Conservation (phyloP, 1,140 invertebrate genomes). For the Heterodera carotae region DNA sequence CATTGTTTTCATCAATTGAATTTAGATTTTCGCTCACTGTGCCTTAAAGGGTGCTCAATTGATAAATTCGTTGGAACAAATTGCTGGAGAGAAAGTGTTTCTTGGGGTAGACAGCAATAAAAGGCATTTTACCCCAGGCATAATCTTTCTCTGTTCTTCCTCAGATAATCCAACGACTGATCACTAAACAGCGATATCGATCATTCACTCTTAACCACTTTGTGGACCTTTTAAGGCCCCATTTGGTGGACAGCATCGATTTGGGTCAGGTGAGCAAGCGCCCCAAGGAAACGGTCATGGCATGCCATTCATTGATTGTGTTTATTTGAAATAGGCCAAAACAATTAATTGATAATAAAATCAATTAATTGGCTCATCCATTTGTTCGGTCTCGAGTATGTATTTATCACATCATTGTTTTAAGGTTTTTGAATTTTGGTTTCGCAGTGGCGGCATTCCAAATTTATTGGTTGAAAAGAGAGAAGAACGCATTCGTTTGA, state of each 20-base stretch:
- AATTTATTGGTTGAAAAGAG: conserved; percentile 46
- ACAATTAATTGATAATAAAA: too few relatives aligned
- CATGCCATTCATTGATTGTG: not conserved
- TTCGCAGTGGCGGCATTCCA: conserved; percentile 47
- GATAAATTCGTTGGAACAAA: conserved; percentile 41
- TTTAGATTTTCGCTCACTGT: conserved; percentile 44
- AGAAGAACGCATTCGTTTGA: conserved; percentile 36
- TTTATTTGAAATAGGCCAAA: too few relatives aligned
- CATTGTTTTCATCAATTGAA: not conserved
- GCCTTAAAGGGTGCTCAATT: conserved; percentile 48
- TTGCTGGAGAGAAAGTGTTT: conserved; percentile 42
- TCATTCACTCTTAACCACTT: conserved; percentile 39
- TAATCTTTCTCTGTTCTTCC: not conserved
- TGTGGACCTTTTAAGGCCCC: conserved; percentile 36
- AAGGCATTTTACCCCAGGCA: not conserved
- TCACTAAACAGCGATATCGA: conserved; percentile 33
- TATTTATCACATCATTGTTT: not conserved
- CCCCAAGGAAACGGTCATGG: too few relatives aligned
- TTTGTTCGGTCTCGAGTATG: too few relatives aligned
- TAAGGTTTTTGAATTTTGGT: conserved; percentile 54
- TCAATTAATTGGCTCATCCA: too few relatives aligned
- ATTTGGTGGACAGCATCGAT: conserved; percentile 46
- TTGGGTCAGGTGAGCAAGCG: conserved; percentile 43
- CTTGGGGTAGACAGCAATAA: conserved; percentile 9
- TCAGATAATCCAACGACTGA: conserved; percentile 25